A percentile compares a stretch with the other conserved stretches of the same genome.
Evolutionary conservation across 1,140 invertebrate species (phyloP).

Genomic region (Calosoma granatense): DNA sequence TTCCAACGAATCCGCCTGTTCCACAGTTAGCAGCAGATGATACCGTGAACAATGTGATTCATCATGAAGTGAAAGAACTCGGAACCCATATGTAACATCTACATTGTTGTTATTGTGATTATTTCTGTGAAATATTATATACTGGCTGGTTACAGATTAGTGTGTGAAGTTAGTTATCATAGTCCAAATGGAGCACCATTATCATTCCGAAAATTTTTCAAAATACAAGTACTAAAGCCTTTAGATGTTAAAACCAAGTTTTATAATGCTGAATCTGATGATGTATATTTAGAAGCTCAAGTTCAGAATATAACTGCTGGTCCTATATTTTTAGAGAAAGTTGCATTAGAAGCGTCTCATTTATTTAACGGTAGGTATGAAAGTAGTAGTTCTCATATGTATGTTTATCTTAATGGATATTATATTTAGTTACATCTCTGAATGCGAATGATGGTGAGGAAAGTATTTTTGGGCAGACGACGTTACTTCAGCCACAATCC

Average conservation of each 20-base stretch:
- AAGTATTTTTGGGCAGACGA: slow-evolving; percentile 77
- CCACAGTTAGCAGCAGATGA: slow-evolving; percentile 65
- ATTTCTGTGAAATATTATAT: not conserved
- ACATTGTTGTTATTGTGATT: too few species aligned
- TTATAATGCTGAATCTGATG: slow-evolving; percentile 93
- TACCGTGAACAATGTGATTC: slow-evolving; percentile 89
- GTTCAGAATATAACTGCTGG: slow-evolving; percentile 88
- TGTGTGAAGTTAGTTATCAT: slow-evolving; percentile 91
- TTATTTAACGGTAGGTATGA: slow-evolving; percentile 78
- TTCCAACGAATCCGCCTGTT: slow-evolving; percentile 54
- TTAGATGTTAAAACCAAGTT: slow-evolving; percentile 98
- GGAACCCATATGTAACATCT: slow-evolving; percentile 80
- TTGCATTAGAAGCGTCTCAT: slow-evolving; percentile 81
- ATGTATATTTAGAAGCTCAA: slow-evolving; percentile 94
- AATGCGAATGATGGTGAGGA: slow-evolving; percentile 50
- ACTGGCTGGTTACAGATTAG: slow-evolving; percentile 65
- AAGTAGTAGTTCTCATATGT: slow-evolving; percentile 18
- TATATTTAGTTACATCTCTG: slow-evolving; percentile 46
- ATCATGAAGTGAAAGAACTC: slow-evolving; percentile 97
- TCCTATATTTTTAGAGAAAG: slow-evolving; percentile 85
- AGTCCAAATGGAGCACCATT: slow-evolving; percentile 56
- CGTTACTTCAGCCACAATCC: slow-evolving; percentile 65
- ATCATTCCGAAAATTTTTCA: slow-evolving; percentile 93
- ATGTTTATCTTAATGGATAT: slow-evolving; percentile 13
- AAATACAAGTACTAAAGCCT: slow-evolving; percentile 96